phyloP scores from a whole-genome alignment of 2,797 vertebrate species.

The Typhlichthys eigenmanni region DNA sequence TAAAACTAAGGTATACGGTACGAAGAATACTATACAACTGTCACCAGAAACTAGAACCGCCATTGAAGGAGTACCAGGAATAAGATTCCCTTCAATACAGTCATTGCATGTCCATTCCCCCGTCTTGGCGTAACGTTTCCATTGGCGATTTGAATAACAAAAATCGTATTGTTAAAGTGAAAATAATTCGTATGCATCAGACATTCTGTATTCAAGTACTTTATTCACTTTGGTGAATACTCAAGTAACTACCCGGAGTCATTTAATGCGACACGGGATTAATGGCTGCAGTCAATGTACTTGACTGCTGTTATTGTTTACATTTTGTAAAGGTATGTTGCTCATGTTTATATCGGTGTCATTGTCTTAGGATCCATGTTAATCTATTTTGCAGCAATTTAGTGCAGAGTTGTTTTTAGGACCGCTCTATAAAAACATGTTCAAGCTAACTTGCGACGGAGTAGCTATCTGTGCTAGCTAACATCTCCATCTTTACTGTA shows the following conservation, averaged over 20 bases:
- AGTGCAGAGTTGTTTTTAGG: conserved; percentile 10
- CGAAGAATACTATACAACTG: background rate
- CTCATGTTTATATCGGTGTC: conserved; percentile 37
- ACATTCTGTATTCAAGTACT: background rate
- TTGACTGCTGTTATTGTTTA: conserved; percentile 73
- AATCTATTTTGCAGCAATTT: conserved; percentile 1
- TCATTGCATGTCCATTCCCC: background rate
- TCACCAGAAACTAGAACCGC: conserved; percentile 20
- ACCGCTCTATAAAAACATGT: conserved; percentile 10
- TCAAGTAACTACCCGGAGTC: conserved; percentile 62
- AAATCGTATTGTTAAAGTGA: background rate
- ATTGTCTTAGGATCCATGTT: conserved; percentile 24
- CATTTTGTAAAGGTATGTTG: conserved; percentile 57
- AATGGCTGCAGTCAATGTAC: conserved; percentile 70
- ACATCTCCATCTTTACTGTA: conserved; percentile 45
- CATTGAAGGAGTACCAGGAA: conserved; percentile 52
- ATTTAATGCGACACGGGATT: conserved; percentile 75
- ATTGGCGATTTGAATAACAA: background rate
- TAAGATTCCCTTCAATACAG: conserved; percentile 43
- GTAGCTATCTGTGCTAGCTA: conserved; percentile 66
- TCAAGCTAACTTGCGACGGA: conserved; percentile 34
- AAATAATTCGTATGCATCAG: rapidly evolving
- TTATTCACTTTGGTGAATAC: conserved; percentile 3
- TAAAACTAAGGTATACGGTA: no score
- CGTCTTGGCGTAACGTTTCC: background rate